These are phyloP conservation scores for Brachyrhaphis roseni DNA, from an alignment of 2,797 vertebrate species.

Conservation along the genomic window DNA sequence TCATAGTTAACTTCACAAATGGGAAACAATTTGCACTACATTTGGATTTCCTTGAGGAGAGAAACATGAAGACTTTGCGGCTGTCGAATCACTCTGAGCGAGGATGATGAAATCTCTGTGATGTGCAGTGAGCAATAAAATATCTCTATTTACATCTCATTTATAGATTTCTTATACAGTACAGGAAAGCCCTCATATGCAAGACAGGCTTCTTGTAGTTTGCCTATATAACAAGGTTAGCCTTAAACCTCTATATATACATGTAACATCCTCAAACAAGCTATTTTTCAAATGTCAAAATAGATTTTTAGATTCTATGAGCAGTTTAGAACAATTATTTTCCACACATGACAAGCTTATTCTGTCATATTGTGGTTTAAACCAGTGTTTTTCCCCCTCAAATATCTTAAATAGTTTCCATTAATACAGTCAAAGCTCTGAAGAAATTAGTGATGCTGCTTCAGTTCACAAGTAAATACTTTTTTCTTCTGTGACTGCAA, in stretches of 20 bases:
- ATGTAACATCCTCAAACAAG: slow-evolving; percentile 51
- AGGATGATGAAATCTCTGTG: slow-evolving; percentile 26
- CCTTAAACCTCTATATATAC: slow-evolving; percentile 58
- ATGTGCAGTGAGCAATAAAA: slow-evolving; percentile 49
- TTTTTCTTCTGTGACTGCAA: slow-evolving; percentile 21
- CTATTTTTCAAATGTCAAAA: slow-evolving; percentile 59
- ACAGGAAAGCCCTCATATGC: slow-evolving; percentile 47
- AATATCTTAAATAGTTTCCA: slow-evolving; percentile 20
- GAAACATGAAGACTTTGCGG: slow-evolving; percentile 13
- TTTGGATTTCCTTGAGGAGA: slow-evolving; percentile 17
- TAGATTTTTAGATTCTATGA: slow-evolving; percentile 45
- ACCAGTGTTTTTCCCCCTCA: slow-evolving; percentile 31
- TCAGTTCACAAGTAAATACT: slow-evolving; percentile 56
- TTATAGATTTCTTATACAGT: slow-evolving; percentile 55
- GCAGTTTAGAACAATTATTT: slow-evolving; percentile 72
- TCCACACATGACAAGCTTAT: slow-evolving; percentile 34
- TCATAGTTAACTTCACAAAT: slow-evolving; percentile 18
- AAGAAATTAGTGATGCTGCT: slow-evolving; percentile 55
- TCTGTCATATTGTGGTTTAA: slow-evolving; percentile 29
- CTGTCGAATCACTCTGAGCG: slow-evolving; percentile 14
- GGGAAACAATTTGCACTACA: slow-evolving; percentile 14
- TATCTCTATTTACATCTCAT: slow-evolving; percentile 73
- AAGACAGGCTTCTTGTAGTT: slow-evolving; percentile 54
- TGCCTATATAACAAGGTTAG: slow-evolving; percentile 65
- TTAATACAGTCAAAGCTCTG: slow-evolving; percentile 20